These are phyloP conservation scores for Dermochelys coriacea DNA, from an alignment of 2,797 vertebrate genomes.

Conservation along the genomic window DNA sequence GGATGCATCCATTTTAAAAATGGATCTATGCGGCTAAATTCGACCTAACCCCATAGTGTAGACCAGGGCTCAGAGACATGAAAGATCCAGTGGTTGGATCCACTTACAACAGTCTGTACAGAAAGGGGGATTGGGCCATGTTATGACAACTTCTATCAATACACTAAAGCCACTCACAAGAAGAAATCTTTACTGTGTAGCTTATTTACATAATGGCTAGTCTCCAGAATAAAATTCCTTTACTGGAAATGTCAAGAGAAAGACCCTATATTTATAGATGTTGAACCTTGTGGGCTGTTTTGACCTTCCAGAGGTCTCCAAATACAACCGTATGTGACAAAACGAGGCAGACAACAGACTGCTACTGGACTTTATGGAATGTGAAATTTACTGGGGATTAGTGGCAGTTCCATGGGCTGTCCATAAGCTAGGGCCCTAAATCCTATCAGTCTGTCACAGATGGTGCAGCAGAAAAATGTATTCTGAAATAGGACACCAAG, in stretches of 20 bases:
- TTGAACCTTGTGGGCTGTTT: not conserved
- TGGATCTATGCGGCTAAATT: too few relatives aligned
- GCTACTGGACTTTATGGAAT: not conserved
- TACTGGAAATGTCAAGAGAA: not conserved
- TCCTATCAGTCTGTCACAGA: conserved; percentile 61
- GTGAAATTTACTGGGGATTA: not conserved
- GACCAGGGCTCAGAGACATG: not conserved
- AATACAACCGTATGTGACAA: not conserved
- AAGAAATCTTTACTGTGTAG: not conserved
- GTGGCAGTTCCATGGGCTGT: not conserved
- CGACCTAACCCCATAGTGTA: too few relatives aligned
- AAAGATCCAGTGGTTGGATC: not conserved
- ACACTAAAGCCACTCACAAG: not conserved
- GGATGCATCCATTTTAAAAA: too few relatives aligned
- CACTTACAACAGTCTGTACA: not conserved
- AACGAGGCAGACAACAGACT: not conserved
- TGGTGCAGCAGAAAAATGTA: conserved; percentile 33
- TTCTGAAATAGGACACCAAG: conserved; percentile 56
- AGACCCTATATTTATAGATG: not conserved
- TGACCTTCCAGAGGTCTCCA: conserved; percentile 17
- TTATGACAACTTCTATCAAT: not conserved
- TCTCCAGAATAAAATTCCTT: conserved; percentile 26
- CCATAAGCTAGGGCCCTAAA: conserved; percentile 47
- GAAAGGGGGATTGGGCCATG: fast-evolving
- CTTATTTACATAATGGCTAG: not conserved